Percentiles rank a stretch among this genome's conserved stretches.
Evolutionary conservation across 2,797 vertebrate species (phyloP).

Genomic region (Cyprinodon diabolis): DNA sequence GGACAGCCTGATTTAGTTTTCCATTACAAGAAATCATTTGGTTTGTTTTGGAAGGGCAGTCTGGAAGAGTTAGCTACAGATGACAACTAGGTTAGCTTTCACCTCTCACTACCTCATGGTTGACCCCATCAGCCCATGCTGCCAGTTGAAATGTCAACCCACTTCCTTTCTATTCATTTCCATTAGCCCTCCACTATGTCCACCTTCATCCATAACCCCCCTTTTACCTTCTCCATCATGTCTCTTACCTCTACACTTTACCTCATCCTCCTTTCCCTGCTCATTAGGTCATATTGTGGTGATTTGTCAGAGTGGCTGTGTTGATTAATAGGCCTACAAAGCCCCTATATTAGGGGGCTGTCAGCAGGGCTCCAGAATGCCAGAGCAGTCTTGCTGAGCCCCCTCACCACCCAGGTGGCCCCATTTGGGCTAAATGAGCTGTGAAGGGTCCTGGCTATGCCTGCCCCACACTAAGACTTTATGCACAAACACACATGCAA

Average conservation of each 20-base stretch:
- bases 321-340: constrained; percentile 90
- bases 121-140: constrained; percentile 58
- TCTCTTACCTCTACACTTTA: constrained; percentile 61
- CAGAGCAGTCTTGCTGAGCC: constrained; percentile 86
- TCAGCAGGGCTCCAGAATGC: constrained; percentile 88
- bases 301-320: constrained; percentile 88
- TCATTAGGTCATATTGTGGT: constrained; percentile 83
- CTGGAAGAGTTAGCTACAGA: constrained; percentile 42
- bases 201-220: constrained; percentile 51
- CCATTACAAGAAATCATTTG: constrained; percentile 63
- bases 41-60: constrained; percentile 46
- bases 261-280: constrained; percentile 68
- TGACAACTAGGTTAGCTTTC: constrained; percentile 74
- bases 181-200: constrained; percentile 66
- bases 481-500: constrained; percentile 66
- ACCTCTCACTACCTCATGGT: constrained; percentile 66
- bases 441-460: constrained; percentile 93
- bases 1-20: constrained; percentile 58
- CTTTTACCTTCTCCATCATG: constrained; percentile 65
- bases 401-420: constrained; percentile 95
- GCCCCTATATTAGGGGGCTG: constrained; percentile 87
- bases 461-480: constrained; percentile 74
- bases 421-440: constrained; percentile 98
- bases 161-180: constrained; percentile 77
- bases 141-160: constrained; percentile 59